phyloP scores from a whole-genome alignment of 2,797 vertebrate genomes.

The Scarus forsteni region DNA sequence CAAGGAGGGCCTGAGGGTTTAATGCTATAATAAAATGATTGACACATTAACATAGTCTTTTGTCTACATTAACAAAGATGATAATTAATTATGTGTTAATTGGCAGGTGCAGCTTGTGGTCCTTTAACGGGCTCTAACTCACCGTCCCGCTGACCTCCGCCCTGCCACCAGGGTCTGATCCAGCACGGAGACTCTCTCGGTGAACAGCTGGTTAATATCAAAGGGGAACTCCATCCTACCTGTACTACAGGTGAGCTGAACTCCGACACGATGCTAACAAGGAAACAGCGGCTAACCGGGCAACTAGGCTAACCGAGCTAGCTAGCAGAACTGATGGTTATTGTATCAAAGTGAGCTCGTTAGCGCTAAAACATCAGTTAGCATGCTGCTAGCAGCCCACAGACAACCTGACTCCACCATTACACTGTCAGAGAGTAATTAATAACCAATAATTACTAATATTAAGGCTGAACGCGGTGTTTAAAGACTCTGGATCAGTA shows the following conservation, averaged over 20 bases:
- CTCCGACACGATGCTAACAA: not conserved
- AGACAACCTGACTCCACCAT: not conserved
- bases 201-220: slow-evolving; percentile 88
- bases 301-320: slow-evolving; percentile 6
- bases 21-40: too few relatives aligned
- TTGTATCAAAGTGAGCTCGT: not conserved
- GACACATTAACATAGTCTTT: too few relatives aligned
- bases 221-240: slow-evolving; percentile 91
- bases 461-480: not conserved
- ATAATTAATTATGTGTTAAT: too few relatives aligned
- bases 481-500: slow-evolving; percentile 10
- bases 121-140: slow-evolving; percentile 21
- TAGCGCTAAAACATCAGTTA: slow-evolving; percentile 9
- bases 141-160: slow-evolving; percentile 76
- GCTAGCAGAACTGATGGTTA: slow-evolving; percentile 1
- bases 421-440: slow-evolving; percentile 8
- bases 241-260: not conserved
- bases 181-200: slow-evolving; percentile 89
- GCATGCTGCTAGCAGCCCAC: not conserved
- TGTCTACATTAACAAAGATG: too few relatives aligned
- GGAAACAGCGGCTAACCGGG: slow-evolving; percentile 14
- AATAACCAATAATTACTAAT: too few relatives aligned
- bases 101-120: not conserved
- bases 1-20: too few relatives aligned
- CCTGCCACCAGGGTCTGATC: slow-evolving; percentile 85